phyloP scores from a whole-genome alignment of 2,113 vertebrate genomes.

The Tylochromis polylepis region DNA sequence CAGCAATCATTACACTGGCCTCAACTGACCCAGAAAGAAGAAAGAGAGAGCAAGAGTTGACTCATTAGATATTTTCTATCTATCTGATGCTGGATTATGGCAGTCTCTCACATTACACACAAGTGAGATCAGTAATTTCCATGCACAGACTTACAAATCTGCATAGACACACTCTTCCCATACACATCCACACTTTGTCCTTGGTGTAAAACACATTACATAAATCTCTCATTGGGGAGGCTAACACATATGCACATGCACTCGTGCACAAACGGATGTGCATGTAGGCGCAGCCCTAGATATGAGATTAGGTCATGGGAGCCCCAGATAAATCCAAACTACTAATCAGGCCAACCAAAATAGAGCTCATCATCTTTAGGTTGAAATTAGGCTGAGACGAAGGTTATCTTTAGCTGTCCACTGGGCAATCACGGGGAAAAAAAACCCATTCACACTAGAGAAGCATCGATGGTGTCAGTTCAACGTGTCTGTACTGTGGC shows the following conservation, averaged over 20 bases:
- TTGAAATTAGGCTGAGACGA: slow-evolving; percentile 62
- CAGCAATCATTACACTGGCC: not conserved
- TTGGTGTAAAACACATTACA: slow-evolving; percentile 19
- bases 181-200: not conserved
- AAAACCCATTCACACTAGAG: slow-evolving; percentile 16
- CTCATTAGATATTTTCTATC: not conserved
- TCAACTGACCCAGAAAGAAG: not conserved
- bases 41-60: not conserved
- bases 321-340: slow-evolving; percentile 51
- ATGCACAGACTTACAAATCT: not conserved
- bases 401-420: slow-evolving; percentile 60
- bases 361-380: slow-evolving; percentile 64
- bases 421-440: slow-evolving; percentile 44
- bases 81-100: not conserved
- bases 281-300: slow-evolving; percentile 15
- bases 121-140: not conserved
- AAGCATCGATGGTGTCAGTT: slow-evolving; percentile 9
- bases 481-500: not conserved
- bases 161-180: not conserved
- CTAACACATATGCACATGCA: not conserved
- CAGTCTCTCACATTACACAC: not conserved
- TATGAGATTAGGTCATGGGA: slow-evolving; percentile 38
- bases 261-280: not conserved
- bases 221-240: slow-evolving; percentile 11
- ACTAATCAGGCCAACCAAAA: slow-evolving; percentile 68